Percentiles rank a stretch among this genome's conserved stretches.
Evolutionary conservation across 2,113 vertebrate genomes (phyloP).

Genomic region (Pseudonaja textilis): DNA sequence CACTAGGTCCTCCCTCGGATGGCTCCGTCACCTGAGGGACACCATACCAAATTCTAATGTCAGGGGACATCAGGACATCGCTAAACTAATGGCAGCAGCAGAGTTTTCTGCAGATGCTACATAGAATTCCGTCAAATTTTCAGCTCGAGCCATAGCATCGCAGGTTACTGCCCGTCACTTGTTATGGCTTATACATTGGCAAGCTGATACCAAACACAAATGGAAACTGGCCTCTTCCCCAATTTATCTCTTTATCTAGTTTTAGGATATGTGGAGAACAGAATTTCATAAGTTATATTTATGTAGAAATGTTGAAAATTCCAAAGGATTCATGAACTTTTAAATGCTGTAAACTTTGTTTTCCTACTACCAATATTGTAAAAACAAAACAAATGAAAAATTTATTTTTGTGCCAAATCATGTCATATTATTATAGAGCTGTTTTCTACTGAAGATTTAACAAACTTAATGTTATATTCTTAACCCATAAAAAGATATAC

Average conservation of each 20-base stretch:
- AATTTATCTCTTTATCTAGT: background rate
- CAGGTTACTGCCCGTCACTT: too few species aligned
- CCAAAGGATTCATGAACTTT: background rate
- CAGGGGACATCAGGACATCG: too few species aligned
- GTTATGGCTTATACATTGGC: too few species aligned
- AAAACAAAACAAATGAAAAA: background rate
- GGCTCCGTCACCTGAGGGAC: too few species aligned
- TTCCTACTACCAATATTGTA: background rate
- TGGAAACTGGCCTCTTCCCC: too few species aligned
- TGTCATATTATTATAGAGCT: background rate
- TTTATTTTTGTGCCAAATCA: background rate
- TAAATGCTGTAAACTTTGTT: background rate
- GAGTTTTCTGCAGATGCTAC: too few species aligned
- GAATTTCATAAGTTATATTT: background rate
- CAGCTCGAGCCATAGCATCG: too few species aligned
- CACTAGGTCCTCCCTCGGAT: too few species aligned
- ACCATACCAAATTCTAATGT: too few species aligned
- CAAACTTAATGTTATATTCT: background rate
- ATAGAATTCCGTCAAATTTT: too few species aligned
- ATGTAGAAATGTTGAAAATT: background rate
- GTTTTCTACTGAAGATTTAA: background rate
- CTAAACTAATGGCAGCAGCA: too few species aligned
- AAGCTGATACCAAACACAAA: too few species aligned
- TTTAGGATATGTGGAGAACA: background rate
- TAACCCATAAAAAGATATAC: background rate